These are phyloP conservation scores for Parazoanthus darwini DNA, from an alignment of 92 coral and sea anemone genomes.

Conservation along the genomic window DNA sequence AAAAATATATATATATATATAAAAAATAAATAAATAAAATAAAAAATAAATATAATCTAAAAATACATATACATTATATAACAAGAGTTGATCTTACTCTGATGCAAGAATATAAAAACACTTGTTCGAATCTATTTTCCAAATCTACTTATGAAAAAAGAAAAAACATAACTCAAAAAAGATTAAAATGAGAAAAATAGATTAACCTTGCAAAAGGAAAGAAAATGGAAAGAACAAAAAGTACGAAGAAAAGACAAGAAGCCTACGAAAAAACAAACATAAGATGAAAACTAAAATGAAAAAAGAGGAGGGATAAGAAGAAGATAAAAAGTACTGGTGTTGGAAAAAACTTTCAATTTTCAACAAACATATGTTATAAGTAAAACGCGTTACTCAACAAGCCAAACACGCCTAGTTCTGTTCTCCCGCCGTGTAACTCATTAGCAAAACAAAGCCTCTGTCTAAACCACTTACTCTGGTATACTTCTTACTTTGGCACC, in stretches of 20 bases:
- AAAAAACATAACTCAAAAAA: background rate
- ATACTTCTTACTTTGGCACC: conserved; percentile 82
- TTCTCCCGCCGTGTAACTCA: background rate
- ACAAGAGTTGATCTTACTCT: too few species aligned
- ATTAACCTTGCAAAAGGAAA: background rate
- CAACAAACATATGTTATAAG: too few species aligned
- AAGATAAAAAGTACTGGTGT: background rate
- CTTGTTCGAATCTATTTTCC: too few species aligned
- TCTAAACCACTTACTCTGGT: conserved; percentile 72
- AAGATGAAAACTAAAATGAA: too few species aligned
- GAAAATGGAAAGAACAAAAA: background rate
- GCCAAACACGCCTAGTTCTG: background rate
- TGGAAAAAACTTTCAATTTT: too few species aligned
- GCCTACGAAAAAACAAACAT: too few species aligned
- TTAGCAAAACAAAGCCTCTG: background rate
- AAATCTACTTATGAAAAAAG: too few species aligned
- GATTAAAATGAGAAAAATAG: background rate
- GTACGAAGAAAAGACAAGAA: background rate
- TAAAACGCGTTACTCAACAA: background rate
- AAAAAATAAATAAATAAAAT: too few species aligned
- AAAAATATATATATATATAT: too few species aligned
- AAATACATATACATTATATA: too few species aligned
- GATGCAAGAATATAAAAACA: too few species aligned
- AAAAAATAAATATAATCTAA: too few species aligned
- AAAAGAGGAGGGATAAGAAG: background rate